Percentiles rank a stretch among this genome's conserved stretches.
Conservation (phyloP, 2,888 invertebrate species). For the Drosophila siamana region DNA sequence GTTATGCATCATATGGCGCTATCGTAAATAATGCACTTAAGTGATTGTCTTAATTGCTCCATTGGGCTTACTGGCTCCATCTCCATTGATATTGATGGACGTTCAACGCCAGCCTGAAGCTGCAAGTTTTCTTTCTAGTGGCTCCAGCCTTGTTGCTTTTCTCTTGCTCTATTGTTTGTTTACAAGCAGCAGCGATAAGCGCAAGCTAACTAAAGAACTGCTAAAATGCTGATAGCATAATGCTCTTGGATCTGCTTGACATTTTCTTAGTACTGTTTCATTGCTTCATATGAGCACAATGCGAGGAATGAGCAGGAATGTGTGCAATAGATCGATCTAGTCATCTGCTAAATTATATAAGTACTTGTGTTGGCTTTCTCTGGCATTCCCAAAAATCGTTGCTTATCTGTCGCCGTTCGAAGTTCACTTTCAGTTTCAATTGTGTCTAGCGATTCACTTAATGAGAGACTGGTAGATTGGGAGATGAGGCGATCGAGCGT, state of each 20-base stretch:
- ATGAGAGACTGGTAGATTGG: constrained; percentile 29
- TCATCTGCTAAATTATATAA: constrained; percentile 12
- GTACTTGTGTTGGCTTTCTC: constrained; percentile 9
- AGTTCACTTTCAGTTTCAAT: constrained; percentile 42
- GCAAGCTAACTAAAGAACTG: constrained; percentile 15
- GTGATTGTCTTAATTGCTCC: constrained; percentile 45
- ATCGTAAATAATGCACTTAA: constrained; percentile 42
- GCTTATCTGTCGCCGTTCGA: constrained; percentile 56
- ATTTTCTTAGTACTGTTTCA: constrained; percentile 3
- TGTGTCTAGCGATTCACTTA: constrained; percentile 58
- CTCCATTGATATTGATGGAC: constrained; percentile 30
- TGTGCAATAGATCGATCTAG: constrained; percentile 19
- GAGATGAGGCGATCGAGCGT: constrained; percentile 33
- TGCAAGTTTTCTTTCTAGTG: constrained; percentile 1
- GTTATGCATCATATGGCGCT: constrained; percentile 48
- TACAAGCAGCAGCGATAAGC: constrained; percentile 31
- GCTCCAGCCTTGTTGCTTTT: constrained; percentile 20
- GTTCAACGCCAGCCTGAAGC: constrained; percentile 4
- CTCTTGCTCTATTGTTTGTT: constrained; percentile 10
- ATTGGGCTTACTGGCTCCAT: constrained; percentile 33
- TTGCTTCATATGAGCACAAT: neutral
- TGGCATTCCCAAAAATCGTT: constrained; percentile 31
- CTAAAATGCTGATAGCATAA: constrained; percentile 25
- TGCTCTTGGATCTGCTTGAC: constrained; percentile 27
- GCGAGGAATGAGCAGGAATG: neutral